Evolutionary conservation across 2,113 vertebrate species (phyloP), one percentile per base, ranked within the genome.

Genomic region (Glaucomys volans): DNA sequence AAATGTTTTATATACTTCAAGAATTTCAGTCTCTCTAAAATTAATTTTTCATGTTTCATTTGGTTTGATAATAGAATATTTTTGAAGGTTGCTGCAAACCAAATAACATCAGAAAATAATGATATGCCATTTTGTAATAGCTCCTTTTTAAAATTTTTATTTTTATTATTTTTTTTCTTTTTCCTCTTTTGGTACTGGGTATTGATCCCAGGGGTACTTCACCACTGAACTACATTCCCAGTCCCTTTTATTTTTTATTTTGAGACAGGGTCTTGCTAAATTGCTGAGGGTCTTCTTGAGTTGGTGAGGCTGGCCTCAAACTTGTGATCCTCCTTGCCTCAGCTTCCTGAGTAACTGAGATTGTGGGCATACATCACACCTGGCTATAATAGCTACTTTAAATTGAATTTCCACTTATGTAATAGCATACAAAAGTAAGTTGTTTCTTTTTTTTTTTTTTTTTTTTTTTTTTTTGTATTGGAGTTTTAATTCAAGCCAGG

Each of bases 381-480:
- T 62, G 24, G 9, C 59, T 92, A n/a, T 90, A 28, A 52, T 66
- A 52, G 11, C 67, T 90, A 75, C 40, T 84, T 95, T 69, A 44
- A 59, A 93, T 76, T 75, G 5, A 10, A 88, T 37, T 40, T 95
- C 54, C 66, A 54, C 28, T 87, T 96, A 80, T 30, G 74, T 59
- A 80, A 88, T 47, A 95, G 4, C 30, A 84, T 83, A 20, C 35
- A 74, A 57, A 90, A 83, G 35, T 67, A 62, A 62, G 37, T 81
- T 80, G n/a, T 71, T 85, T 94, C 81, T 96, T 94, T 93, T 96
- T 87, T 82, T 71, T 85, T 94, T 76, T 96, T 94, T 93, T 96
- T 87, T 82, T 71, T 85, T 94, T 76, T 96, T 94, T 93, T 96
- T 87, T n/a, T n/a, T n/a, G n/a, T n/a, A n/a, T n/a, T n/a, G n/a